Base-by-base conservation (phyloP, 2,888 invertebrate species). In the Druceiella hillmani region DNA sequence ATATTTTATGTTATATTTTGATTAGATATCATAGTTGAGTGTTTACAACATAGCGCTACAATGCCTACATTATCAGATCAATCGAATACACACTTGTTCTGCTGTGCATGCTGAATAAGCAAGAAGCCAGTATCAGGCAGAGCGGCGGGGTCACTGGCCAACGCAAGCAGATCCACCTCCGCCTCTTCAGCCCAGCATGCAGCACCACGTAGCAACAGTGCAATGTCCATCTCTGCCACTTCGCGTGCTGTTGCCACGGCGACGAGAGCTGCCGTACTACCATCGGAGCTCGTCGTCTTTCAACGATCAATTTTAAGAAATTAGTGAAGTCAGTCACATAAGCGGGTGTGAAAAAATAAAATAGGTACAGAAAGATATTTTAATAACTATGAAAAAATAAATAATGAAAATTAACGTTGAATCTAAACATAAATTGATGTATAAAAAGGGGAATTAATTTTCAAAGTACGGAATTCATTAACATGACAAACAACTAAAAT, bases 211-310 rank as follows among this genome's bases (percentile, higher is more conserved):
- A 99, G 70, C 16, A 99, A 70, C 31, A 92, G 70, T 0, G 92
- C 87, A 52, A 99, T 93, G 64, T 98, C 97, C 80, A 99, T 85
- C 70, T 99, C 99, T 58, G 98, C 94, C 7, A 99, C 83, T 65
- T 99, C 99, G 38, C 94, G 82, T 1, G 93, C 90, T 29, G 97
- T 99, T 4, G 97, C 91, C 49, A 99, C 78, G 1, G 94, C 89
- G 49, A 99, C 79, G 46, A 88, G 68, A n/a, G n/a, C n/a, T n/a
- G n/a, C n/a, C n/a, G n/a, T n/a, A n/a, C n/a, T n/a, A n/a, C n/a
- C n/a, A n/a, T n/a, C n/a, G n/a, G n/a, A n/a, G n/a, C n/a, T n/a
- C n/a, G n/a, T n/a, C n/a, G n/a, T n/a, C n/a, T n/a, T n/a, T n/a
- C n/a, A n/a, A n/a, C n/a, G n/a, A n/a, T n/a, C n/a, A n/a, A n/a